Evolutionary conservation across 2,888 invertebrate genomes (phyloP).

Genomic region (Incurvaria masculella): DNA sequence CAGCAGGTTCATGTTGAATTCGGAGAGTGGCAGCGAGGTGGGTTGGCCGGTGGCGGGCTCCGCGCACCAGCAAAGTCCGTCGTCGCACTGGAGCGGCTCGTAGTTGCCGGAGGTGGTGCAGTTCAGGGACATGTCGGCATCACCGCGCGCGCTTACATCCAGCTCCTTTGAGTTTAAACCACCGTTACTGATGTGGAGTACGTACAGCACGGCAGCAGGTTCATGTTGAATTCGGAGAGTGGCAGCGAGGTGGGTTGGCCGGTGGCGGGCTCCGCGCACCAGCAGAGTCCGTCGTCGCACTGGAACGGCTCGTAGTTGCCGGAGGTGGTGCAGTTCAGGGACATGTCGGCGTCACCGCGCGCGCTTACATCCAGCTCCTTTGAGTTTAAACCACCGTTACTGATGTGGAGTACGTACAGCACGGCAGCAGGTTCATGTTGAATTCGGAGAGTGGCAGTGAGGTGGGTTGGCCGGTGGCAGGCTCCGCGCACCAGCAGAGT

Average conservation of each 20-base stretch:
- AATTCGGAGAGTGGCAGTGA: constrained; percentile 54
- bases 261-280: constrained; percentile 62
- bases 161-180: no score
- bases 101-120: constrained; percentile 64
- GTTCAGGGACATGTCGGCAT: constrained; percentile 50
- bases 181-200: no score
- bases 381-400: no score
- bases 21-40: constrained; percentile 51
- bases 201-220: constrained; percentile 63
- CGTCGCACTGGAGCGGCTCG: constrained; percentile 65
- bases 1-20: constrained; percentile 54
- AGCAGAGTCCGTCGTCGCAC: constrained; percentile 65
- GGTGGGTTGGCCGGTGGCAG: constrained; percentile 56
- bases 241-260: constrained; percentile 56
- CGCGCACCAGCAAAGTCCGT: constrained; percentile 67
- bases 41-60: constrained; percentile 59
- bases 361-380: no score
- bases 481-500: constrained; percentile 66
- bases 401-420: constrained; percentile 63
- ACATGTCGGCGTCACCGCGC: constrained; percentile 23
- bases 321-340: constrained; percentile 60
- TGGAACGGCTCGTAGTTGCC: constrained; percentile 69
- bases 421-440: constrained; percentile 59
- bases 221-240: constrained; percentile 57
- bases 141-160: no score